These are phyloP conservation scores for Podargus strigoides DNA, from an alignment of 2,797 vertebrate genomes.

Conservation along the genomic window DNA sequence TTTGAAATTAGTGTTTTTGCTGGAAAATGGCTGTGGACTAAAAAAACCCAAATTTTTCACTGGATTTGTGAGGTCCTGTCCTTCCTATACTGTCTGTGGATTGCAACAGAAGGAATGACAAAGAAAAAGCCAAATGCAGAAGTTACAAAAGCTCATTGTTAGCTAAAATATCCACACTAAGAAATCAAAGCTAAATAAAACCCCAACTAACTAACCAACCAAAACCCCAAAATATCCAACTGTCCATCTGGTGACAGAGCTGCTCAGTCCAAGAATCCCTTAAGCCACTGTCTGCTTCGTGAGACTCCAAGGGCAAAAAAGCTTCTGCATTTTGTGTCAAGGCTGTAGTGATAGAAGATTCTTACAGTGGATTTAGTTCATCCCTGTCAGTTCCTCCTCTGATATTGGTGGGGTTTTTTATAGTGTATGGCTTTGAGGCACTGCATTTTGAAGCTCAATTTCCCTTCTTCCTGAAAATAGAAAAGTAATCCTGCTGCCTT, in stretches of 20 bases:
- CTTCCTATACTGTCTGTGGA: not conserved
- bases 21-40: not conserved
- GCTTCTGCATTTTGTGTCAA: not conserved
- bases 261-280: not conserved
- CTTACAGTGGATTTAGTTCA: not conserved
- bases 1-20: not conserved
- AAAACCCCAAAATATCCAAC: rapidly evolving
- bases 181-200: not conserved
- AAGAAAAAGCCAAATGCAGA: not conserved
- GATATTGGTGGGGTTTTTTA: not conserved
- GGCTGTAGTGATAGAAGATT: not conserved
- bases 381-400: not conserved
- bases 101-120: not conserved
- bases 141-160: not conserved
- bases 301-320: not conserved
- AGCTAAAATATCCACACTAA: not conserved
- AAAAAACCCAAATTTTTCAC: not conserved
- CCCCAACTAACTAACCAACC: not conserved
- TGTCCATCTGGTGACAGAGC: not conserved
- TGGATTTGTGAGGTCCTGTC: not conserved
- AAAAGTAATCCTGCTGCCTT: not conserved
- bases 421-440: not conserved
- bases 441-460: not conserved
- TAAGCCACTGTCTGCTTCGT: not conserved
- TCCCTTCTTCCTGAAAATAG: not conserved